Percentiles rank a stretch among this genome's conserved stretches.
These are phyloP conservation scores for Mamestra brassicae DNA, from an alignment of 2,888 invertebrate species.

Conservation along the genomic window DNA sequence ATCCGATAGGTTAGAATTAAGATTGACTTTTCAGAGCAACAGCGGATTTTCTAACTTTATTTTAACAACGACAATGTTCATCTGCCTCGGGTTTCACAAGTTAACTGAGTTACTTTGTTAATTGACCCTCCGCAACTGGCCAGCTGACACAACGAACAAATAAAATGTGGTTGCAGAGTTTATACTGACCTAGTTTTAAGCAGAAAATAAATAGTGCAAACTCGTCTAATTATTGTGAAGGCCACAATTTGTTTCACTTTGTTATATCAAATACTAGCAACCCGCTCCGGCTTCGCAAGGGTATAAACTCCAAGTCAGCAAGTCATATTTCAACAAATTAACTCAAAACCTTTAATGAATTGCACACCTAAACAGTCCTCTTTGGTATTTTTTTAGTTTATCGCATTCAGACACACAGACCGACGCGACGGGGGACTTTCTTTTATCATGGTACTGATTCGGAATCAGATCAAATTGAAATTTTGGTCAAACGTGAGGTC, in stretches of 20 bases:
- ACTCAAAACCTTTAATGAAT: no score
- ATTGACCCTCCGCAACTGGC: neutral
- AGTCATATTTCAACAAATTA: no score
- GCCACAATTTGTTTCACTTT: neutral
- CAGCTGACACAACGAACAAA: neutral
- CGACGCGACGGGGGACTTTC: no score
- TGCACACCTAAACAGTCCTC: no score
- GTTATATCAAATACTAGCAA: no score
- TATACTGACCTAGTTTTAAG: conserved; percentile 9
- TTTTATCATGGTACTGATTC: no score
- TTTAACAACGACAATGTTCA: neutral
- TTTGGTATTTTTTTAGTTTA: no score
- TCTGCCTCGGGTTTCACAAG: neutral
- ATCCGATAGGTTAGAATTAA: neutral
- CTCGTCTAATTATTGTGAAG: neutral
- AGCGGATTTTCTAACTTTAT: neutral
- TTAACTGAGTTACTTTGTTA: neutral
- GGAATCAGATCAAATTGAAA: no score
- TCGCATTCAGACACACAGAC: no score
- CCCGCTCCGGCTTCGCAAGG: no score
- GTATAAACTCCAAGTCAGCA: no score
- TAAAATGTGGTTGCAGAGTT: neutral
- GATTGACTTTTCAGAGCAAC: neutral
- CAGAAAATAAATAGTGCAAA: neutral
- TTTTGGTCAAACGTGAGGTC: no score